Conservation (phyloP, 2,888 invertebrate genomes). For the Aspidiotus rigidus region DNA sequence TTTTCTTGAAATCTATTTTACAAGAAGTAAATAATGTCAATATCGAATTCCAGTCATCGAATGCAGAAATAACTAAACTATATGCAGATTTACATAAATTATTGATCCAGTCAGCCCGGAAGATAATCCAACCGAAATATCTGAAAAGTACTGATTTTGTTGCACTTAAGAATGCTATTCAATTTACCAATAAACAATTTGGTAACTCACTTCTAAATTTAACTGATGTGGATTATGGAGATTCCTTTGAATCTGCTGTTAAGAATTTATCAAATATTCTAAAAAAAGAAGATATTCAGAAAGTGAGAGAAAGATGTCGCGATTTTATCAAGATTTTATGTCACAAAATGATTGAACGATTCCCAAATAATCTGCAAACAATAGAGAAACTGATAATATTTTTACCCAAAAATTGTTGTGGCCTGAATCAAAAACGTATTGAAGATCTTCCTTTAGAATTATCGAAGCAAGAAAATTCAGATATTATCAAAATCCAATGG, state of each 20-base stretch:
- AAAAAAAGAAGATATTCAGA: not conserved
- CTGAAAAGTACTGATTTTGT: not conserved
- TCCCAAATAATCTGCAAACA: not conserved
- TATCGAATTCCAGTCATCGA: not conserved
- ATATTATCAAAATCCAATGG: too few species aligned
- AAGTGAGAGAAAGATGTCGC: not conserved
- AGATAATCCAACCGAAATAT: not conserved
- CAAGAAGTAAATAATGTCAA: not conserved
- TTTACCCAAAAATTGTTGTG: not conserved
- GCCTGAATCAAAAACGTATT: not conserved
- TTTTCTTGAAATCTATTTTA: not conserved
- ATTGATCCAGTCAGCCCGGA: not conserved
- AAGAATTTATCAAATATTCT: not conserved
- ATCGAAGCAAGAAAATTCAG: too few species aligned
- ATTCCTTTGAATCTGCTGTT: not conserved
- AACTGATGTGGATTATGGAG: not conserved
- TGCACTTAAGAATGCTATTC: not conserved
- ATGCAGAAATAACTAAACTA: not conserved
- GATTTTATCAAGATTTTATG: not conserved
- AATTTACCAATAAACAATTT: not conserved
- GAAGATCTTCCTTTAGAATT: not conserved
- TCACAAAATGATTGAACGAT: not conserved
- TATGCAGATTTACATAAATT: not conserved
- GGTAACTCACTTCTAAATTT: not conserved
- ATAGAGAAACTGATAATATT: not conserved